Percentiles rank a stretch among this genome's conserved stretches.
These are phyloP conservation scores for Lepidonotus clava DNA, from an alignment of 2,888 invertebrate genomes.

Conservation along the genomic window DNA sequence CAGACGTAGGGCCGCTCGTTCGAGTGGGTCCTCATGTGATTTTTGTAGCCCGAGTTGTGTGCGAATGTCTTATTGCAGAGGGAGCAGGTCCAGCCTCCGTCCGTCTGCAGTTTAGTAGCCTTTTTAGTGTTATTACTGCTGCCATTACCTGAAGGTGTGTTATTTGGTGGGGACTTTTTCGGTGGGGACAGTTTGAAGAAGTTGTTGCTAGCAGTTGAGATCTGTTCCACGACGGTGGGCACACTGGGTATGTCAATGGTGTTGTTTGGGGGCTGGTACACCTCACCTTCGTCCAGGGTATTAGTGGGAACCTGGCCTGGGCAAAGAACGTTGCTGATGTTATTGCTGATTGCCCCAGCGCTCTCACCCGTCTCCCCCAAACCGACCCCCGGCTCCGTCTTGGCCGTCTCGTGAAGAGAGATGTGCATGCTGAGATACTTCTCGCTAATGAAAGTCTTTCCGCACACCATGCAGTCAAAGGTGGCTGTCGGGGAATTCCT, in stretches of 20 bases:
- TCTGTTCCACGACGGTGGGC: not conserved
- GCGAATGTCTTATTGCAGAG: constrained; percentile 66
- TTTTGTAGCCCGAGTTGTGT: constrained; percentile 68
- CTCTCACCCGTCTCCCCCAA: not conserved
- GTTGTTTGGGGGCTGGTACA: not conserved
- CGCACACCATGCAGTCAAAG: constrained; percentile 59
- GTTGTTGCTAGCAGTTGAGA: not conserved
- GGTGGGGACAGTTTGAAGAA: constrained; percentile 14
- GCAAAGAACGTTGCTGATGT: not conserved
- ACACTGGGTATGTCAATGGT: not conserved
- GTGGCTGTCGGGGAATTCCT: constrained; percentile 8
- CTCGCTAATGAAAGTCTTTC: constrained; percentile 63
- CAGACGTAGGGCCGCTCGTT: constrained; percentile 68
- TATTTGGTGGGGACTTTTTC: not conserved
- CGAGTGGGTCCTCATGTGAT: constrained; percentile 68
- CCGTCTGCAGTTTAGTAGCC: not conserved
- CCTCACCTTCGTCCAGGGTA: constrained; percentile 3
- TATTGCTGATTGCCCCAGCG: not conserved
- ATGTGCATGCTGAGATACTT: constrained; percentile 67
- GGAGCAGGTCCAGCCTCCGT: constrained; percentile 65
- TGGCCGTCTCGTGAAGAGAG: constrained; percentile 60
- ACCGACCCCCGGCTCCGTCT: not conserved
- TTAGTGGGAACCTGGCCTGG: not conserved
- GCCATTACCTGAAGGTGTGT: not conserved
- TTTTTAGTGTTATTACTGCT: constrained; percentile 45